Evolutionary conservation across 2,797 vertebrate species (phyloP).

Genomic region (Morus bassanus): DNA sequence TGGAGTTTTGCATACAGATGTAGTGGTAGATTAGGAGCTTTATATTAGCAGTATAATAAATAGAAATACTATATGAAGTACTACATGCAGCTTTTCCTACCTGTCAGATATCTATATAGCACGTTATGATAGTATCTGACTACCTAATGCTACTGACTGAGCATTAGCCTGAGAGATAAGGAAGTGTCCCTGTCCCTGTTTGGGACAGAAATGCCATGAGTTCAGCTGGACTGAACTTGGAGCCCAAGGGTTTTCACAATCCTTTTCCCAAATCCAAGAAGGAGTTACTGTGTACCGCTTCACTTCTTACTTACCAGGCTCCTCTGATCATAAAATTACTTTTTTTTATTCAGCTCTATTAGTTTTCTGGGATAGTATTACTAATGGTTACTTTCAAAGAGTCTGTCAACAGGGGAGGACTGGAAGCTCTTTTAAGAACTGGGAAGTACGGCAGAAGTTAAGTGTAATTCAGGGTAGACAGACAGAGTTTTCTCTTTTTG

Average conservation of each 20-base stretch:
- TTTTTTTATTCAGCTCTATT: neutral
- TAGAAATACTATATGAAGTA: neutral
- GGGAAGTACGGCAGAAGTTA: neutral
- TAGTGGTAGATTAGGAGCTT: neutral
- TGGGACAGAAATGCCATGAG: accelerated
- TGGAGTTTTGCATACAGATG: neutral
- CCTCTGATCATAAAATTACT: neutral
- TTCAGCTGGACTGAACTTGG: neutral
- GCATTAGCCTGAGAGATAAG: neutral
- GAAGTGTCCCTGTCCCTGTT: neutral
- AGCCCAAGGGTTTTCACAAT: neutral
- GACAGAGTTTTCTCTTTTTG: accelerated
- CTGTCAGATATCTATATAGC: neutral
- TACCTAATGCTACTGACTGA: neutral
- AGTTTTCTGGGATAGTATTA: neutral
- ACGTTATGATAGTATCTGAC: accelerated
- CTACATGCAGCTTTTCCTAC: accelerated
- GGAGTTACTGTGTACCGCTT: neutral
- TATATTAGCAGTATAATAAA: neutral
- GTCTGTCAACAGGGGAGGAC: neutral
- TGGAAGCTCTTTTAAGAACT: neutral
- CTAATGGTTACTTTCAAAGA: neutral
- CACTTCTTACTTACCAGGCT: neutral
- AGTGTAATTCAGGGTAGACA: neutral
- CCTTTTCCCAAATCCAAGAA: neutral